phyloP scores from a whole-genome alignment of 2,888 invertebrate genomes.

The Chouioia cunea region DNA sequence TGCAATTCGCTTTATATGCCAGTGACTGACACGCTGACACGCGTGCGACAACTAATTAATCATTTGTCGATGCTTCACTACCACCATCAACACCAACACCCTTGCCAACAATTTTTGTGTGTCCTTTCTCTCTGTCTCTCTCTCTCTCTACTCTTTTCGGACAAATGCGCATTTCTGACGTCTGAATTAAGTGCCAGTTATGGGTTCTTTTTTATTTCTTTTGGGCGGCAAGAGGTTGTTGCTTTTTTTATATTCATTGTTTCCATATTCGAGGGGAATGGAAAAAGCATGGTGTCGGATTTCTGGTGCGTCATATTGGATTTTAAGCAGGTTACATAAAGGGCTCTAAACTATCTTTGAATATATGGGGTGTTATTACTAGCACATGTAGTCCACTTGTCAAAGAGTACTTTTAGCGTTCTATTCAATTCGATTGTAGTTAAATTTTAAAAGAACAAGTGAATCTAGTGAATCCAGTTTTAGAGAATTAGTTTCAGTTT shows the following conservation, averaged over 20 bases:
- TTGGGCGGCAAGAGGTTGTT: neutral
- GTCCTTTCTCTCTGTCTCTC: neutral
- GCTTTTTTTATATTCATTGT: constrained; percentile 21
- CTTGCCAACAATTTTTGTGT: neutral
- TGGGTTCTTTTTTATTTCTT: neutral
- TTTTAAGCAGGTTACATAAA: neutral
- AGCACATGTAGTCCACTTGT: neutral
- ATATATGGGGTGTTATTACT: constrained; percentile 2
- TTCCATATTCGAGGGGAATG: constrained; percentile 22
- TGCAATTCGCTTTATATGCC: constrained; percentile 65
- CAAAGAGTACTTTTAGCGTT: no score
- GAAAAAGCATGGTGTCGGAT: constrained; percentile 26
- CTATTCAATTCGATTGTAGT: no score
- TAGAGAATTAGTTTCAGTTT: no score
- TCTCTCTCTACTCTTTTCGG: constrained; percentile 8
- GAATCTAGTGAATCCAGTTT: no score
- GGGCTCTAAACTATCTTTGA: constrained; percentile 22
- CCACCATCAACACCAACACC: constrained; percentile 12
- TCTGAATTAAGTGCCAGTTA: constrained; percentile 44
- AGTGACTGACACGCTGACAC: constrained; percentile 65
- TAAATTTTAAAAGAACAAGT: no score
- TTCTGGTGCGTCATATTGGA: constrained; percentile 16
- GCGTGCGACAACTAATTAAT: constrained; percentile 68
- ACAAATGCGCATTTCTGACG: constrained; percentile 44
- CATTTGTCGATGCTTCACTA: constrained; percentile 55